Base-by-base conservation (phyloP, 1,140 invertebrate species). In the Chrysoperla carnea region DNA sequence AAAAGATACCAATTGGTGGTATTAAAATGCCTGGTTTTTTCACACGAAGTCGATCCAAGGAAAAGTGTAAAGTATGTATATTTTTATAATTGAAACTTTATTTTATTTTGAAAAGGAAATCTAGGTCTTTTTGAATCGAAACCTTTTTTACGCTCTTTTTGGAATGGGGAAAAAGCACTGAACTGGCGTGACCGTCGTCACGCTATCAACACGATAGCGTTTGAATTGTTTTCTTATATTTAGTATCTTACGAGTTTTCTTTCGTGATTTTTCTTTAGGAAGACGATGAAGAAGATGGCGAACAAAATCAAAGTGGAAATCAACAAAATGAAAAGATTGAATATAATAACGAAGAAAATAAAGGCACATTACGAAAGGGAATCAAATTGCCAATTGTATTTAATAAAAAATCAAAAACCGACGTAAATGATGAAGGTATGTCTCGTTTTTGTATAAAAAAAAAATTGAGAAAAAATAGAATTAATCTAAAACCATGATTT, bases 11-110 rank as follows among this genome's bases (percentile, higher is more conserved):
- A 3, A 84, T 84, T 48, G 81, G 81, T 29, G 81, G 79, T 9
- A 81, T 85, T 38, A 82, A 83, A 64, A 78, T 85, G 72, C 81
- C 81, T 6, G 81, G 81, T 27, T 79, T 78, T 58, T 82, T 84
- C 52, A 83, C 78, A 43, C 73, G 76, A 46, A 80, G 75, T 48
- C 77, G 77, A 52, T 81, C 79, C 48, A 80, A 77, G 54, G 76
- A 79, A 57, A 72, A 70, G 36, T 72, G 68, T 61, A 72, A 70
- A 61, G 69, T 71, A 58, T 42, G 31, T 43, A 38, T 11, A 28
- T 36, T 37, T n/a, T n/a, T n/a, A n/a, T n/a, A n/a, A n/a, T n/a
- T 14, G 14, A 6, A 14, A n/a, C n/a, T n/a, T n/a, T n/a, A n/a
- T n/a, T n/a, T n/a, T n/a, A n/a, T n/a, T n/a, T n/a, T n/a, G n/a